Evolutionary conservation across 2,797 vertebrate species (phyloP).

Genomic region (Centroberyx gerrardi): DNA sequence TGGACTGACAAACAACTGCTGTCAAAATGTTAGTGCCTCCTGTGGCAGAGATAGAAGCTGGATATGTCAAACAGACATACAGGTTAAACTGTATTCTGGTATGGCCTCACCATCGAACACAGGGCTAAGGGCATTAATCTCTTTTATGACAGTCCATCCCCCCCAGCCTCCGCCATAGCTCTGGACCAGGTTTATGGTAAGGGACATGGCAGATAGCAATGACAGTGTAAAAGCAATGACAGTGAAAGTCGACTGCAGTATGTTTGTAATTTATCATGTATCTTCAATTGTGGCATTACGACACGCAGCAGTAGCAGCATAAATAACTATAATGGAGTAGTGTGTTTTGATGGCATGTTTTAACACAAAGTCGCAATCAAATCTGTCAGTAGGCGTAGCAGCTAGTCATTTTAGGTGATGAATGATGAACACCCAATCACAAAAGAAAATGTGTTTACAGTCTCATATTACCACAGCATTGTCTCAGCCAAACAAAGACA

Average conservation of each 20-base stretch:
- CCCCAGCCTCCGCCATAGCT: slow-evolving; percentile 14
- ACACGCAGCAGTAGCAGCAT: not conserved
- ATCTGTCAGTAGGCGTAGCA: not conserved
- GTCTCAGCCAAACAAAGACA: not conserved
- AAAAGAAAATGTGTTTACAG: not conserved
- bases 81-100: slow-evolving; percentile 77
- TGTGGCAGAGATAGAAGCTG: slow-evolving; percentile 70
- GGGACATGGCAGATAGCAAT: slow-evolving; percentile 43
- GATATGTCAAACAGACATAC: slow-evolving; percentile 65
- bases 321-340: not conserved
- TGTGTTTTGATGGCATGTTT: not conserved
- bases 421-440: not conserved
- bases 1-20: slow-evolving; percentile 78
- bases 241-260: slow-evolving; percentile 28
- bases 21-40: slow-evolving; percentile 78
- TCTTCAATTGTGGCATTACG: not conserved
- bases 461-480: not conserved
- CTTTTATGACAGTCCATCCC: slow-evolving; percentile 70
- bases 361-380: slow-evolving; percentile 3
- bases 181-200: slow-evolving; percentile 52
- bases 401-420: not conserved
- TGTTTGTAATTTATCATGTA: slow-evolving; percentile 34
- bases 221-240: slow-evolving; percentile 44
- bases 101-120: slow-evolving; percentile 64
- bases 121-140: slow-evolving; percentile 74